Evolutionary conservation across 2,113 vertebrate species (phyloP), one percentile per base, ranked within the genome.

Genomic region (Ceyx melanurus): DNA sequence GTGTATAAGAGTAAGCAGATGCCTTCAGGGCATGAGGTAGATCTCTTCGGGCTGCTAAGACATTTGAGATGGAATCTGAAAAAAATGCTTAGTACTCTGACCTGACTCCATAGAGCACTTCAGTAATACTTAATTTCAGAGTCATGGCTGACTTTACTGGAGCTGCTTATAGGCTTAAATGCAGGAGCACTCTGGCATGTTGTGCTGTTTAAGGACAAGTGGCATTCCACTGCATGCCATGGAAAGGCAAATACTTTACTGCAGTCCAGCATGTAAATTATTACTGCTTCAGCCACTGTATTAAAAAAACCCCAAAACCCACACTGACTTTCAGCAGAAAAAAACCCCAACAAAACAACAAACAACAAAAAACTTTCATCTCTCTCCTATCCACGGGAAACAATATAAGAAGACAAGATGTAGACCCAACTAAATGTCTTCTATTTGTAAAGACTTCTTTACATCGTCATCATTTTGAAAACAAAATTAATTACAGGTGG

Each of bases 181-280:
- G 17, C 0, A 0, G 81, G 37, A 2, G 2, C 37, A 31, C 12
- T 33, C 29, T 42, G 74, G 5, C 43, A 7, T 4, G 37, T 13
- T 66, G 28, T 58, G 28, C 37, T 17, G 8, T 2, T 3, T 4
- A 50, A 19, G 25, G 40, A 31, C 40, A 40, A 35, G 35, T 5
- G 9, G 26, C 11, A n/a, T 45, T 16, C 22, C 33, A 13, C 51
- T 58, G 43, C 3, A 2, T 88, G 48, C 70, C 74, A 71, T 18
- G 11, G 50, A 72, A 68, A 0, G 2, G 74, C 33, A 86, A 78
- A 23, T 4, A 33, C 3, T 37, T 10, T 65, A 25, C 23, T 62
- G 37, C 40, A 81, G 22, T 26, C 29, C 21, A 31, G n/a, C 77
- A 64, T 58, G 35, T 13, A 66, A 74, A 35, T 51, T 50, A 18